These are phyloP conservation scores for Silurus lanzhouensis DNA, from an alignment of 2,797 vertebrate genomes.

Conservation along the genomic window DNA sequence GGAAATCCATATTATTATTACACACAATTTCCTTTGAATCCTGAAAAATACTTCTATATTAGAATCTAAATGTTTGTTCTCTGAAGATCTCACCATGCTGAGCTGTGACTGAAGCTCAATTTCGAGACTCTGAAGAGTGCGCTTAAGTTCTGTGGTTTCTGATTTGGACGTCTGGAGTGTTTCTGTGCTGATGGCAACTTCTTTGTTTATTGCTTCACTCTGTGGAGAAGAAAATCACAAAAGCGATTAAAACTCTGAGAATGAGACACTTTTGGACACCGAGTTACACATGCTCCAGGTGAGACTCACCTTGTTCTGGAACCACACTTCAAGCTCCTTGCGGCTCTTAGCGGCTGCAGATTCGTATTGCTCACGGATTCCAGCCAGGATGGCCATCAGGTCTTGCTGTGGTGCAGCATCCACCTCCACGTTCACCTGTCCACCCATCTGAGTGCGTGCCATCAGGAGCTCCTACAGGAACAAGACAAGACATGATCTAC, in stretches of 20 bases:
- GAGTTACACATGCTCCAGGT: neutral
- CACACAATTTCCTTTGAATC: neutral
- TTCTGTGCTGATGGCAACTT: conserved; percentile 44
- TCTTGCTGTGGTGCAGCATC: conserved; percentile 74
- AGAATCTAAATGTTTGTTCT: neutral
- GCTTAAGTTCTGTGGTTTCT: conserved; percentile 54
- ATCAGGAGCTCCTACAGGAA: conserved; percentile 69
- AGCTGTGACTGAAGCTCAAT: conserved; percentile 79
- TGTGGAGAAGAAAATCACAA: neutral
- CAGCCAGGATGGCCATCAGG: conserved; percentile 72
- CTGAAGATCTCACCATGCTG: conserved; percentile 68
- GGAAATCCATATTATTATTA: neutral
- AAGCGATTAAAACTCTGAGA: neutral
- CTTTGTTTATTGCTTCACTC: conserved; percentile 45
- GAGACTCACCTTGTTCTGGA: conserved; percentile 71
- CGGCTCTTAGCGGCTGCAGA: conserved; percentile 76
- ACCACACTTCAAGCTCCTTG: conserved; percentile 79
- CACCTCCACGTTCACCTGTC: conserved; percentile 81
- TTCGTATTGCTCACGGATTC: conserved; percentile 82
- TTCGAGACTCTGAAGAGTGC: conserved; percentile 74
- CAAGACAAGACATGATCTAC: neutral
- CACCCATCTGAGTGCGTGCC: conserved; percentile 70
- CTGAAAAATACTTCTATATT: neutral
- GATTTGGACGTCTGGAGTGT: conserved; percentile 40
- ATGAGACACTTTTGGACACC: neutral